Evolutionary conservation across 2,888 invertebrate genomes (phyloP).

Genomic region (Phyto melanocephala): DNA sequence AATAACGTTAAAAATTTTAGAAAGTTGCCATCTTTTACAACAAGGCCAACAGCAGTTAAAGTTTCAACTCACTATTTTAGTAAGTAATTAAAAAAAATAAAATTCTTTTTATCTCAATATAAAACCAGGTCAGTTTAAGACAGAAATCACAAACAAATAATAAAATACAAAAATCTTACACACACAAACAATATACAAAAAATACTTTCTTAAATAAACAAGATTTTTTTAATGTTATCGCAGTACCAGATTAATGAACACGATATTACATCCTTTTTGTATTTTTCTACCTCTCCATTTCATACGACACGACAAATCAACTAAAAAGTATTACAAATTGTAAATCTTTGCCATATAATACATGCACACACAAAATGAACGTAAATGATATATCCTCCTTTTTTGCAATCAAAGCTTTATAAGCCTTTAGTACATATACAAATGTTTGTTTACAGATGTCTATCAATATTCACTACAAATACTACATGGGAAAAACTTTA

Average conservation of each 20-base stretch:
- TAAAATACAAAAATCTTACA: background rate
- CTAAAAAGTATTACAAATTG: slow-evolving; percentile 52
- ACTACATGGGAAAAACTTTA: slow-evolving; percentile 10
- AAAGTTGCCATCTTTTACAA: too few species aligned
- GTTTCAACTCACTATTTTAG: background rate
- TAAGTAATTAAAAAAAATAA: slow-evolving; percentile 30
- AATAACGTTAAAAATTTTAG: too few species aligned
- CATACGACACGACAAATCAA: slow-evolving; percentile 38
- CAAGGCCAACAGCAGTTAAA: slow-evolving; percentile 30
- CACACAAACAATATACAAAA: slow-evolving; percentile 16
- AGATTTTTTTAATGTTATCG: slow-evolving; percentile 62
- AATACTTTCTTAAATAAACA: slow-evolving; percentile 53
- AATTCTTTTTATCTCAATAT: slow-evolving; percentile 28
- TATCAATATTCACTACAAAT: slow-evolving; percentile 61
- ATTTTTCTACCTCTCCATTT: slow-evolving; percentile 30
- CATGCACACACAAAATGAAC: slow-evolving; percentile 1
- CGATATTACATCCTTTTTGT: slow-evolving; percentile 66
- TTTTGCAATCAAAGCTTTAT: slow-evolving; percentile 21
- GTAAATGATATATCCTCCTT: slow-evolving; percentile 52
- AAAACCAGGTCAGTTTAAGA: slow-evolving; percentile 44
- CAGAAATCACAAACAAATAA: background rate
- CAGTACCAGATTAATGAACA: slow-evolving; percentile 67
- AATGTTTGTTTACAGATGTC: slow-evolving; percentile 56
- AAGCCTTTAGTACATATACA: background rate
- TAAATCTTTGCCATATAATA: slow-evolving; percentile 41